phyloP scores from a whole-genome alignment of 2,888 invertebrate species.

The Odontothrips loti region DNA sequence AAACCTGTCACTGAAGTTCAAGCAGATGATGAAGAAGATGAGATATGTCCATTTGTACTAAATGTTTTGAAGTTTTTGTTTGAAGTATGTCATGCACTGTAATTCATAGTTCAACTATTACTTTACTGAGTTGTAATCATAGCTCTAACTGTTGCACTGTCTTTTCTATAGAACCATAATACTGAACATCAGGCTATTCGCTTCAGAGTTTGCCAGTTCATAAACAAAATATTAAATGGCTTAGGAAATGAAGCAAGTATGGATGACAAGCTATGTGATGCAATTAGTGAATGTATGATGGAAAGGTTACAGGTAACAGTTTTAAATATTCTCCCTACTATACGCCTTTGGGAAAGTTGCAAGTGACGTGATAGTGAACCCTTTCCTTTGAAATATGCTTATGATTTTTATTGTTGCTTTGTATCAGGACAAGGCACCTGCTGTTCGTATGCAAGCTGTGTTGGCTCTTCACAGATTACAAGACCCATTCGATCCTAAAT shows the following conservation, averaged over 20 bases:
- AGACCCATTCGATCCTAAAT: constrained; percentile 68
- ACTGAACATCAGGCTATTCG: constrained; percentile 57
- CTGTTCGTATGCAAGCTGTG: constrained; percentile 75
- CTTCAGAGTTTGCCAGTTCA: constrained; percentile 70
- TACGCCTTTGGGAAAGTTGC: constrained; percentile 9
- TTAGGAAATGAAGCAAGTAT: constrained; percentile 71
- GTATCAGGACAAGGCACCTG: constrained; percentile 65
- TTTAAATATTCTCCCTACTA: constrained; percentile 33
- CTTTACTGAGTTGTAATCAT: constrained; percentile 41
- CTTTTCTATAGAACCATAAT: constrained; percentile 46
- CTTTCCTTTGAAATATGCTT: background rate
- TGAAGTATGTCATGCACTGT: constrained; percentile 50
- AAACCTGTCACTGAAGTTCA: constrained; percentile 43
- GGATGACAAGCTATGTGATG: constrained; percentile 70
- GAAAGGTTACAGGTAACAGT: constrained; percentile 53
- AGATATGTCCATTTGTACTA: constrained; percentile 52
- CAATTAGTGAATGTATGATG: constrained; percentile 65
- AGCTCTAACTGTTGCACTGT: constrained; percentile 40
- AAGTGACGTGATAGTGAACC: background rate
- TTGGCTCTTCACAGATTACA: constrained; percentile 74
- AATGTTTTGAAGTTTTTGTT: constrained; percentile 61
- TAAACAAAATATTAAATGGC: constrained; percentile 68
- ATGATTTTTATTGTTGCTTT: constrained; percentile 30
- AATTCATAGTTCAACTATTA: constrained; percentile 33
- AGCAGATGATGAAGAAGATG: constrained; percentile 47